Evolutionary conservation across 1,140 invertebrate genomes (phyloP), one percentile per base, ranked within the genome.

Genomic region (Neomicropteryx cornuta): DNA sequence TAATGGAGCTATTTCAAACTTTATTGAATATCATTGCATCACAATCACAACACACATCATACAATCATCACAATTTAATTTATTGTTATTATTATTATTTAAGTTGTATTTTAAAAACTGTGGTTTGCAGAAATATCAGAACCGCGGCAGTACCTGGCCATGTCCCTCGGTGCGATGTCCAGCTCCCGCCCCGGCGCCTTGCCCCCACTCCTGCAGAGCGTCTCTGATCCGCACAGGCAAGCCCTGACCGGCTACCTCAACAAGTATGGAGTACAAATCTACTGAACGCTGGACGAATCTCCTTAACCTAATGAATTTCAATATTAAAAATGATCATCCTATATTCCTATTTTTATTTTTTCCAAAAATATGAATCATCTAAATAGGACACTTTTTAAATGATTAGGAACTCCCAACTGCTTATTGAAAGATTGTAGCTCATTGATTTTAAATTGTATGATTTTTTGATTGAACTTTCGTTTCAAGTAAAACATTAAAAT

Each of bases 141-240:
- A 55, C 72, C 79, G 1, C 75, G 81, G 50, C 59, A 82, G 10
- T 75, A 80, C 52, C 63, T 91, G 4, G 83, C 76, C 1, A 76
- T 83, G 68, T 74, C 72, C 29, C 63, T 92, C 6, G 70, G 72
- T 14, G 73, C 71, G 49, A 46, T 87, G 33, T 70, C 76, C 1
- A 61, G 69, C 3, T 59, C 66, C 4, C 61, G 75, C 36, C 79
- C 81, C 2, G 80, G 78, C 33, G 61, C 74, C 39, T 57, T 88
- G 38, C 62, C 65, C 3, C 49, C 58, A 13, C 49, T 69, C 3
- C 51, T 76, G 3, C 45, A 50, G 3, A 50, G 53, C 0, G 37
- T 68, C 2, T 42, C 43, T 13, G 45, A 48, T n/a, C 50, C 54
- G 16, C 55, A 65, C 38, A 51, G 55, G 3, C 31, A 24, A 29